Evolutionary conservation across 64 coral and sea anemone species (phyloP), one percentile per base, ranked within the genome.

Genomic region (Anthopleura sola): DNA sequence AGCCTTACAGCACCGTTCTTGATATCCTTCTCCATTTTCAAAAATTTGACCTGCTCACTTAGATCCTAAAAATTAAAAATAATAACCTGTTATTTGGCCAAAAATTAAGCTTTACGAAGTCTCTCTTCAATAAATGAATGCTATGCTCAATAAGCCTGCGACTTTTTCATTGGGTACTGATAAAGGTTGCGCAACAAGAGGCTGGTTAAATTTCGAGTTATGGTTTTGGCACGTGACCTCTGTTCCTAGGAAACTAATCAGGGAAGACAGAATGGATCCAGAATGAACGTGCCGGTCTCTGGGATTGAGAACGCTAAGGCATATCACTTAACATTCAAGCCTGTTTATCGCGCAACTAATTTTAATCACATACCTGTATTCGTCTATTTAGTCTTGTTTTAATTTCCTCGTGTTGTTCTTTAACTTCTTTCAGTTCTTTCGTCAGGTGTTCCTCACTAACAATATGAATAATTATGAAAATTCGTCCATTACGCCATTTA

Each of bases 11-110:
- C 84, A 20, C 95, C 95, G 28, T 91, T 95, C 49, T 95, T 88
- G 29, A 98, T 28, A 26, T 98, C 86, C 60, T 85, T 90, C 83
- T 98, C 95, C 85, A 98, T 68, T 89, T 98, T 98, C 36, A 98
- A 68, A 56, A 88, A 86, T 60, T 93, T 98, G 13, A 98, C 88
- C 88, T 98, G 95, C 68, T 93, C 95, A 48, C 47, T 91, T 15
- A 98, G 78, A 78, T 98, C 95, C 95, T 98, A 15, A 78, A 77
- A 13, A 78, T 54, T 83, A 33, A 76, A 51, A 57, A 77, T 0
- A 37, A 23, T n/a, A 29, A 7, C n/a, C n/a, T 26, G 20, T 68
- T 68, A 26, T 68, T 21, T 10, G 26, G 23, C 23, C 8, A 28
- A 7, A 29, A 8, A 68, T 10, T 28, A 5, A 32, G 55, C 46